phyloP scores from a whole-genome alignment of 2,113 vertebrate species.

The Benitochromis conjunctus region DNA sequence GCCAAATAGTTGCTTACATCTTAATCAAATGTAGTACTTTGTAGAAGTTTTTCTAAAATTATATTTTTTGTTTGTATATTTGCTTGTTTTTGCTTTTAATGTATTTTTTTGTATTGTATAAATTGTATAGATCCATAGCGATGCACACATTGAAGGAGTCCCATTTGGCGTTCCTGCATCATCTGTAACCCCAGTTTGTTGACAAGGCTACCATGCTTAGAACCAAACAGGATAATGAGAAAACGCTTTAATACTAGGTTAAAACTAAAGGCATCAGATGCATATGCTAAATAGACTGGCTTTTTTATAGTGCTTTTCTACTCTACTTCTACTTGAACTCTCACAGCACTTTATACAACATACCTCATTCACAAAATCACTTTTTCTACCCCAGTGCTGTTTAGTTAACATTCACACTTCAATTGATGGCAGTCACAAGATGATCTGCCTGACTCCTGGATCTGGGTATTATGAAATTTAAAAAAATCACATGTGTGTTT shows the following conservation, averaged over 20 bases:
- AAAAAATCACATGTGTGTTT: not conserved
- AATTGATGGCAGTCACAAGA: not conserved
- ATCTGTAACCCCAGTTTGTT: not conserved
- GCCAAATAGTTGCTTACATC: not conserved
- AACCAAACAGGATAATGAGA: not conserved
- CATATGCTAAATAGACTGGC: not conserved
- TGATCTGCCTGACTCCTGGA: not conserved
- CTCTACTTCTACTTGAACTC: not conserved
- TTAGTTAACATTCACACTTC: not conserved
- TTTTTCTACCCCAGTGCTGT: not conserved
- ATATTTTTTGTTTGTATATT: not conserved
- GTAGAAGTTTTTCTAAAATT: fast-evolving
- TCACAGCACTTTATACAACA: not conserved
- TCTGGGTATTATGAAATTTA: not conserved
- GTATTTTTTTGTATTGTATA: not conserved
- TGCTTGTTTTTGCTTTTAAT: not conserved
- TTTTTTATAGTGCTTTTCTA: not conserved
- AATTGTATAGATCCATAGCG: not conserved
- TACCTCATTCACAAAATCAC: not conserved
- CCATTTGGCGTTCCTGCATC: not conserved
- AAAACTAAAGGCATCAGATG: not conserved
- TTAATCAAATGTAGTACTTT: not conserved
- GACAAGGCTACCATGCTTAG: not conserved
- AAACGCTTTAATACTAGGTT: not conserved
- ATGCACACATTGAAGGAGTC: not conserved